Evolutionary conservation across 1,140 invertebrate genomes (phyloP), one percentile per base, ranked within the genome.

Genomic region (Meloidogyne chitwoodi): DNA sequence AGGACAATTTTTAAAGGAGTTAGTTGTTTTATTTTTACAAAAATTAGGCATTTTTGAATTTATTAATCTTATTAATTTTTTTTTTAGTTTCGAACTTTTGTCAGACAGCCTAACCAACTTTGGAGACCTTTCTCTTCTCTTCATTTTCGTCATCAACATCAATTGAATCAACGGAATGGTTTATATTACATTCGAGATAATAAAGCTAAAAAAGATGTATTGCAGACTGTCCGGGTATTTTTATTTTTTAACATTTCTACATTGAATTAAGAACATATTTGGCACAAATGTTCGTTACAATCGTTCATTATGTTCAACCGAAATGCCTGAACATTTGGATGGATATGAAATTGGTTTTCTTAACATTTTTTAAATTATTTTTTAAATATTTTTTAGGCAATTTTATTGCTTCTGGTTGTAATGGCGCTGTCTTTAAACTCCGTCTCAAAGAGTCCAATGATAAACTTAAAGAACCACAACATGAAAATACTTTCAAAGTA

Each of bases 271-370:
- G 75, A 41, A 77, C 26, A n/a, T 77, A 14, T 77, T 77, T 41
- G 70, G 70, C 22, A 77, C 71, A 22, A 77, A 77, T 69, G 74
- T 77, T 48, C 76, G 76, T n/a, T 77, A 77, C 63, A 77, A 77
- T 24, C 27, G 31, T 19, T 14, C 38, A 29, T 27, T 77, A 16
- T 24, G n/a, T 5, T 31, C 64, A 27, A 48, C 73, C 4, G 62
- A 67, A 68, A 31, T 76, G 19, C 76, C 76, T 19, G 41, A 78
- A 24, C 31, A 62, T 27, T 68, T 77, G 26, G 70, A 77, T 48
- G 76, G 75, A 5, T 77, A 77, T 68, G 76, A 77, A 68, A 74
- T 77, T 67, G 76, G 76, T 67, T 22, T 4, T 26, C 19, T 6
- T 26, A 22, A 16, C 6, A 1, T 68, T 31, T 19, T 68, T 69